A percentile compares a stretch with the other conserved stretches of the same genome.
phyloP scores from a whole-genome alignment of 2,888 invertebrate genomes.

The Tanytarsus gracilentus region DNA sequence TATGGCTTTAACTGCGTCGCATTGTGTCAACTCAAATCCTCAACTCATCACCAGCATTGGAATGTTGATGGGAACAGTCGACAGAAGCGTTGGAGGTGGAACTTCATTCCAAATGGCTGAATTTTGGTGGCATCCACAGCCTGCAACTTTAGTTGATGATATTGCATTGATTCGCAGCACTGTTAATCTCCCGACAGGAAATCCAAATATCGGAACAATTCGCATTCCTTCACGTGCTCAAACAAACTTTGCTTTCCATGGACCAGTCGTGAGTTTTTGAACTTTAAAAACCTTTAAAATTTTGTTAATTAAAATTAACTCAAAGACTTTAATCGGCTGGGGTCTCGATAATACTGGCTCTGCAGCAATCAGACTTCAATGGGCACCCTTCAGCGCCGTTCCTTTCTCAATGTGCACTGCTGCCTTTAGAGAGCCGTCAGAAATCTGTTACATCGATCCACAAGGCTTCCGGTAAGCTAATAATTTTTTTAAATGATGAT shows the following conservation, averaged over 20 bases:
- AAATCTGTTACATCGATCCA: conserved; percentile 1
- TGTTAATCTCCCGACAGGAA: neutral
- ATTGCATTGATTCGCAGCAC: neutral
- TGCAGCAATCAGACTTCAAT: neutral
- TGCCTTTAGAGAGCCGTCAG: neutral
- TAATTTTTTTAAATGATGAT: neutral
- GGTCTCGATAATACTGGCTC: neutral
- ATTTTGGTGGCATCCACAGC: neutral
- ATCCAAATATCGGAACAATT: neutral
- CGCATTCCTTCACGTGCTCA: neutral
- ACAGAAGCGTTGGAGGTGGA: neutral
- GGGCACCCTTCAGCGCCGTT: neutral
- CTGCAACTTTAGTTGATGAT: neutral
- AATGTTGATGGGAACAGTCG: neutral
- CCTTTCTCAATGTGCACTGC: neutral
- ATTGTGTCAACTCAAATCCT: neutral
- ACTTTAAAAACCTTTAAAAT: too few species aligned
- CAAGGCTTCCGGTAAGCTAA: too few species aligned
- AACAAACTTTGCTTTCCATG: neutral
- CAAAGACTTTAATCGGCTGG: neutral
- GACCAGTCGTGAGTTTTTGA: too few species aligned
- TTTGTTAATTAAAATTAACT: too few species aligned
- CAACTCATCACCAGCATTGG: neutral
- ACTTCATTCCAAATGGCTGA: neutral
- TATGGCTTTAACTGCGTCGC: neutral